Conservation (phyloP, 2,888 invertebrate genomes). For the Linnaemya vulpina region DNA sequence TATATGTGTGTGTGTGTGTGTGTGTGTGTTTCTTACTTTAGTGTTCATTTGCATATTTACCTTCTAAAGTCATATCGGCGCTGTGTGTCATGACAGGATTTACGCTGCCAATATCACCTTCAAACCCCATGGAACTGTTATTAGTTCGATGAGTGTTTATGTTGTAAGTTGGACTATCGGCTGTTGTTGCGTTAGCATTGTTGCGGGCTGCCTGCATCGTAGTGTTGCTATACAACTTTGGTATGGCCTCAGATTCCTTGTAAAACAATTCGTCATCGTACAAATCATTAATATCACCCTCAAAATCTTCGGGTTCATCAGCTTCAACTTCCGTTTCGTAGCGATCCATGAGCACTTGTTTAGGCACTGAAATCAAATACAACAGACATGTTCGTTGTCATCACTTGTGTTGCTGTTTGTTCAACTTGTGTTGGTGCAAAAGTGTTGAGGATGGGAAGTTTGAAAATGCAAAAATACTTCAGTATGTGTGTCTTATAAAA, state of each 20-base stretch:
- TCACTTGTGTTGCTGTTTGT: slow-evolving; percentile 9
- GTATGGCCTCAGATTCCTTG: slow-evolving; percentile 85
- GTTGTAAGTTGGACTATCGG: slow-evolving; percentile 68
- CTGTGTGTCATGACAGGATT: slow-evolving; percentile 82
- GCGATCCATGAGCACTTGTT: slow-evolving; percentile 91
- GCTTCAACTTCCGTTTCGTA: slow-evolving; percentile 91
- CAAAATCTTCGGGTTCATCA: slow-evolving; percentile 87
- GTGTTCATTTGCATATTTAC: slow-evolving; percentile 79
- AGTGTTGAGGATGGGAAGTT: background rate
- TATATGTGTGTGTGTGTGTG: no score
- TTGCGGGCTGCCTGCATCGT: slow-evolving; percentile 75
- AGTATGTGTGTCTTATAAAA: no score
- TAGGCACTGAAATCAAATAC: slow-evolving; percentile 86
- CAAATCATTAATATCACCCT: slow-evolving; percentile 84
- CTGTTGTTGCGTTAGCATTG: slow-evolving; percentile 71
- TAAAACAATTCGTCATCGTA: slow-evolving; percentile 85
- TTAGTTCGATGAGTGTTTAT: slow-evolving; percentile 73
- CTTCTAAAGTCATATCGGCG: slow-evolving; percentile 81
- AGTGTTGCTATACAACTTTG: slow-evolving; percentile 82
- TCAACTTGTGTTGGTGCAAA: background rate
- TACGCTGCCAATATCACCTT: slow-evolving; percentile 75
- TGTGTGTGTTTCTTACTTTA: background rate
- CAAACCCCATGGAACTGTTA: slow-evolving; percentile 76
- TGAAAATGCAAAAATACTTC: no score
- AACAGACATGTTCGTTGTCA: slow-evolving; percentile 26